phyloP scores from a whole-genome alignment of 2,113 vertebrate genomes.

The Cynoglossus semilaevis region DNA sequence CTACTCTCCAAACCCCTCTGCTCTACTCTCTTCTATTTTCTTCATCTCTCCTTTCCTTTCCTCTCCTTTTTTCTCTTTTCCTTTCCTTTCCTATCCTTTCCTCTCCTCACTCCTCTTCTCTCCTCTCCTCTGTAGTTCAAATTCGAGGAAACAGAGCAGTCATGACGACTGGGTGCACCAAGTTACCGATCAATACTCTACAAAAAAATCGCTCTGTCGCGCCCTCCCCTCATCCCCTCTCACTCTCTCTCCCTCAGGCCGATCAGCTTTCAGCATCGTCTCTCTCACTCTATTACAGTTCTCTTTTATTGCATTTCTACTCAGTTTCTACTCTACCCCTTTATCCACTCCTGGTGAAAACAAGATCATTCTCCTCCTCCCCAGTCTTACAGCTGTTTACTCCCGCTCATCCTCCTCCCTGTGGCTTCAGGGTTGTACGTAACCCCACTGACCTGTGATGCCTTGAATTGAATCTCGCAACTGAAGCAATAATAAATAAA shows the following conservation, averaged over 20 bases:
- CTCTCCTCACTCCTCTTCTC: background rate
- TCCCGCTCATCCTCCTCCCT: background rate
- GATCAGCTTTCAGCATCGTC: conserved; percentile 63
- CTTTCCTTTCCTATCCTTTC: background rate
- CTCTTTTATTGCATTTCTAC: conserved; percentile 7
- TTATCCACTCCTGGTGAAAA: background rate
- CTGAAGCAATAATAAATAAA: conserved; percentile 9
- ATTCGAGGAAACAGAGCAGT: conserved; percentile 33
- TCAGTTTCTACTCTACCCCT: background rate
- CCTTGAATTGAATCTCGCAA: conserved; percentile 18
- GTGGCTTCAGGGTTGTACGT: conserved; percentile 15
- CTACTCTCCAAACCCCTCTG: background rate
- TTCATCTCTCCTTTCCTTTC: background rate
- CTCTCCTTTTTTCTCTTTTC: background rate
- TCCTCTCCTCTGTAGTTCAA: conserved; percentile 17
- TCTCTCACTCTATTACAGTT: conserved; percentile 23
- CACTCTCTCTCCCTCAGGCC: conserved; percentile 29
- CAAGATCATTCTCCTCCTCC: conserved; percentile 8
- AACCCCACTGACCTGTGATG: conserved; percentile 19
- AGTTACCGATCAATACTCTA: conserved; percentile 60
- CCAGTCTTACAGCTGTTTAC: background rate
- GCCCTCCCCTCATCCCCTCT: conserved; percentile 28
- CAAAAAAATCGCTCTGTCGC: conserved; percentile 48
- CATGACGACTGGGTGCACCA: conserved; percentile 17
- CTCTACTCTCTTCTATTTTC: background rate